Conservation (phyloP, 1,140 invertebrate genomes). For the roundworm (Caenorhabditis elegans) region DNA sequence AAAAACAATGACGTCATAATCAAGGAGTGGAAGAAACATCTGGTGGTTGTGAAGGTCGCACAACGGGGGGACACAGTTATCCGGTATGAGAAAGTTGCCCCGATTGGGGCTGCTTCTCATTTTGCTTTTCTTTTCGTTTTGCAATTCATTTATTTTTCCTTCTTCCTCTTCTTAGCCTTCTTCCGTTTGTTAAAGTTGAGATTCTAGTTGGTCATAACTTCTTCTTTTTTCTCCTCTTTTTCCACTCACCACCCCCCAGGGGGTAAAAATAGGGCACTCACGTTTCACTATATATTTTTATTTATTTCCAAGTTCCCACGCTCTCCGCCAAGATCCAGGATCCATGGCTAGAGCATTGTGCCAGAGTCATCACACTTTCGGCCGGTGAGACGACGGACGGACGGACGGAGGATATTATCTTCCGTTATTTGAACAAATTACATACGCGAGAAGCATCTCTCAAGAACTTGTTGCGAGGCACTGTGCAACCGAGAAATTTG, state of each 20-base stretch:
- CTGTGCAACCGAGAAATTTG: neutral
- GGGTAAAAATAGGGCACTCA: conserved; percentile 29
- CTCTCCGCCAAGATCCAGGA: neutral
- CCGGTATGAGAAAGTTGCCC: conserved; percentile 17
- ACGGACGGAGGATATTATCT: neutral
- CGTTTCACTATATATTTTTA: conserved; percentile 22
- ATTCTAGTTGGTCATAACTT: conserved; percentile 14
- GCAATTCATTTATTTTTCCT: neutral
- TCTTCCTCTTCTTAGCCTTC: neutral
- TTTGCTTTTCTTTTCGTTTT: neutral
- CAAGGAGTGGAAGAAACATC: neutral
- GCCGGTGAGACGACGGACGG: neutral
- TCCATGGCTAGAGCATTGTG: neutral
- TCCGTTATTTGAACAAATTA: conserved; percentile 31
- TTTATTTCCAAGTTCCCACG: conserved; percentile 16
- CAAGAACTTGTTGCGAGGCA: neutral
- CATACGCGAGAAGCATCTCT: conserved; percentile 4
- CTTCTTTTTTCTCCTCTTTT: neutral
- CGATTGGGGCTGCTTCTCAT: neutral
- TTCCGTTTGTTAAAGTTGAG: too few species aligned
- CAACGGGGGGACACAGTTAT: conserved; percentile 20
- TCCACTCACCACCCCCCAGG: neutral
- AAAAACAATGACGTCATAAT: neutral
- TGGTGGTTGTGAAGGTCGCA: conserved; percentile 9
- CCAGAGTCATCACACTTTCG: neutral